Conservation (phyloP, 92 coral and sea anemone species). For the Heteractis magnifica region DNA sequence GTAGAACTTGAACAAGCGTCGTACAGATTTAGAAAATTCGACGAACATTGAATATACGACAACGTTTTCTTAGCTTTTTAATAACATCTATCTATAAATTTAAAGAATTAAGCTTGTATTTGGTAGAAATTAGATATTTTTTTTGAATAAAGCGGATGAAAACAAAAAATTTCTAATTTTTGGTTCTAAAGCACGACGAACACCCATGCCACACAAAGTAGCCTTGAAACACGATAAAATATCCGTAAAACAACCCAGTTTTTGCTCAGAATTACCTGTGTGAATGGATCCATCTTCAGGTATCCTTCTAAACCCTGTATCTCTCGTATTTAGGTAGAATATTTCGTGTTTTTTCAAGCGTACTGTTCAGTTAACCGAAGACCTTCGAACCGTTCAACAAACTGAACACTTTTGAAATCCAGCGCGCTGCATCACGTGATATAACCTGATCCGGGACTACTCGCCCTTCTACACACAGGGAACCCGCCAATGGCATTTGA, state of each 20-base stretch:
- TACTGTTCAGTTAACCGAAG: constrained; percentile 26
- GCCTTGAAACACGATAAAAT: background rate
- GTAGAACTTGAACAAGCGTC: too few relatives aligned
- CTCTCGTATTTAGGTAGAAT: constrained; percentile 6
- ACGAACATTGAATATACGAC: too few relatives aligned
- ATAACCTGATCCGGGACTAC: constrained; percentile 6
- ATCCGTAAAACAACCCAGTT: background rate
- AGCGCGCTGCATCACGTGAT: constrained; percentile 82
- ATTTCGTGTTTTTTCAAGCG: constrained; percentile 3
- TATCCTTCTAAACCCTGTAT: constrained; percentile 26
- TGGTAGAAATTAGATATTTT: background rate
- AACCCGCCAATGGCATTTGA: background rate
- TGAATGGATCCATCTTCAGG: constrained; percentile 57
- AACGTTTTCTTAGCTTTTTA: background rate
- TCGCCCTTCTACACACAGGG: constrained; percentile 9
- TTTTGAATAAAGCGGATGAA: background rate
- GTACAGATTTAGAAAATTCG: too few relatives aligned
- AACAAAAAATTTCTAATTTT: too few relatives aligned
- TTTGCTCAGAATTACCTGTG: constrained; percentile 42
- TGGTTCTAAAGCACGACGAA: background rate
- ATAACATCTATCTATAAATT: background rate
- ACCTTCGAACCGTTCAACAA: constrained; percentile 72
- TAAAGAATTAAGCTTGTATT: too few relatives aligned
- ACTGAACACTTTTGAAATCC: constrained; percentile 61
- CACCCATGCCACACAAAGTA: constrained; percentile 2